phyloP scores from a whole-genome alignment of 2,797 vertebrate genomes.

The Varecia variegata region DNA sequence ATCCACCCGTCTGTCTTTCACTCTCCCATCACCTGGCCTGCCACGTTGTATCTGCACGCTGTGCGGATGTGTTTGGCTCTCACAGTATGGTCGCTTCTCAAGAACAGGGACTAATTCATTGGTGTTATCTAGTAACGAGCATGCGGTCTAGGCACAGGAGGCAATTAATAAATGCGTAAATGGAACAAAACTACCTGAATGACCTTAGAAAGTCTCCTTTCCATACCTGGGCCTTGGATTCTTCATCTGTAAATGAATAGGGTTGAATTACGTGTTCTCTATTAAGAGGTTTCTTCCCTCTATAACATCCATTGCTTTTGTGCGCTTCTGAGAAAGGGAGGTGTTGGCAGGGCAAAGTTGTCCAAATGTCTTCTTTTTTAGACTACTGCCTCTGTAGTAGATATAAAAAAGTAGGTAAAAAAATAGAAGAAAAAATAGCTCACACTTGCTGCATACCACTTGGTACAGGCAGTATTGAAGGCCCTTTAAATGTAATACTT shows the following conservation, averaged over 20 bases:
- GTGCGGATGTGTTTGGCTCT: not conserved
- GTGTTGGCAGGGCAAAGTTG: not conserved
- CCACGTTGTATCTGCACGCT: not conserved
- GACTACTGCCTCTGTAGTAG: not conserved
- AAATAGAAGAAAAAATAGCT: not conserved
- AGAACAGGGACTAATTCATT: not conserved
- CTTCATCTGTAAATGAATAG: not conserved
- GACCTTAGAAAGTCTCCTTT: not conserved
- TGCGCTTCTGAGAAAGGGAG: not conserved
- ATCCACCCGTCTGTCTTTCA: not conserved
- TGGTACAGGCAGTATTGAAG: not conserved
- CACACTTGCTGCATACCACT: not conserved
- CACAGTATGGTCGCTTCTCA: not conserved
- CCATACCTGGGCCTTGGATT: not conserved
- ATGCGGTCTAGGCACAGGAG: not conserved
- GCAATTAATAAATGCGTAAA: not conserved
- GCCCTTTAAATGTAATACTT: not conserved
- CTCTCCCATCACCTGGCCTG: not conserved
- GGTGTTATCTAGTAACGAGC: not conserved
- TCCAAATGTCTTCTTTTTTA: not conserved
- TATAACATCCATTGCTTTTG: not conserved
- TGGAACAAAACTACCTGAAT: not conserved
- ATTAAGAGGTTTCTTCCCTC: not conserved
- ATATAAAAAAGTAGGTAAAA: not conserved
- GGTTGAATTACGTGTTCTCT: not conserved